A percentile compares a stretch with the other conserved stretches of the same genome.
Conservation (phyloP, 2,888 invertebrate genomes). For the Xylocampa areola region DNA sequence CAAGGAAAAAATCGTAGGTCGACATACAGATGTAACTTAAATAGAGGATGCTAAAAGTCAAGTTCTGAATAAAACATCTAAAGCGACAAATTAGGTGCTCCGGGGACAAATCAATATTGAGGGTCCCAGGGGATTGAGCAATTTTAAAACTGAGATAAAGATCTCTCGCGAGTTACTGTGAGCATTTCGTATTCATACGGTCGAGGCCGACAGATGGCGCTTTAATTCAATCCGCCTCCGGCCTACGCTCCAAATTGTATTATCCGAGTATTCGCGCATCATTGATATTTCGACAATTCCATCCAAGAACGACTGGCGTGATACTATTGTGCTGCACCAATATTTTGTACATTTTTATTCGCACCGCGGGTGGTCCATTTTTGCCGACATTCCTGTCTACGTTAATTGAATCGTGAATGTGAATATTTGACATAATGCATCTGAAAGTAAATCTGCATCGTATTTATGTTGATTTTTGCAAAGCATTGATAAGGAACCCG, state of each 20-base stretch:
- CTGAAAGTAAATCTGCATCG: constrained; percentile 21
- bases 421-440: constrained; percentile 44
- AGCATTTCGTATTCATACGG: constrained; percentile 89
- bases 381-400: constrained; percentile 52
- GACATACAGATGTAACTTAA: constrained; percentile 44
- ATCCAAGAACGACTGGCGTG: constrained; percentile 71
- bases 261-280: constrained; percentile 88
- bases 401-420: constrained; percentile 39
- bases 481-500: too few relatives aligned
- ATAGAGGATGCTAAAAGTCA: constrained; percentile 73
- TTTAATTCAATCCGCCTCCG: constrained; percentile 88
- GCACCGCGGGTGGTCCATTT: constrained; percentile 60
- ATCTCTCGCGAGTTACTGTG: constrained; percentile 83
- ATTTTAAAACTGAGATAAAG: constrained; percentile 90
- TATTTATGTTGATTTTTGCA: too few relatives aligned
- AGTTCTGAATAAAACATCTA: constrained; percentile 81
- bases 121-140: constrained; percentile 84
- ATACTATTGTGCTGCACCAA: constrained; percentile 63
- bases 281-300: constrained; percentile 88
- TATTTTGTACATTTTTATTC: constrained; percentile 57
- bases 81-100: constrained; percentile 83
- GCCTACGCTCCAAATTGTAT: constrained; percentile 88
- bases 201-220: constrained; percentile 87
- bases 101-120: constrained; percentile 85
- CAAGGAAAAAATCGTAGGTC: constrained; percentile 31